Conservation (phyloP, 1,140 invertebrate species). For the Drosophila ananassae region DNA sequence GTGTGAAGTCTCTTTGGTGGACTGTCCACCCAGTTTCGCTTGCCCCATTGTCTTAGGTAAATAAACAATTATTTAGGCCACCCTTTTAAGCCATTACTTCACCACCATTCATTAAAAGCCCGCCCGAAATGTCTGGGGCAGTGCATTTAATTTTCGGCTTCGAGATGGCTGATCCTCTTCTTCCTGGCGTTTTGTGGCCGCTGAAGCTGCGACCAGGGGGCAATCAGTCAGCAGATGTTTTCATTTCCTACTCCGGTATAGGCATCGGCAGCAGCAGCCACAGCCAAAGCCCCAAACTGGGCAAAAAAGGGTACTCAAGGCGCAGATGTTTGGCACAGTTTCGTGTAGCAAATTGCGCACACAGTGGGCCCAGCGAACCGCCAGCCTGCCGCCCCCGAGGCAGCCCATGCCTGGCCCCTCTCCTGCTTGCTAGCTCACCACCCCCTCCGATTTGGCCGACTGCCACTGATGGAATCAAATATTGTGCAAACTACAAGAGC, state of each 20-base stretch:
- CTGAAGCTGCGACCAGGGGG: slow-evolving; percentile 66
- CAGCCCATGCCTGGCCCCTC: slow-evolving; percentile 11
- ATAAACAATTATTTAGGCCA: too few species aligned
- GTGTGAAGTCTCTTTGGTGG: too few species aligned
- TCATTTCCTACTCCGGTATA: slow-evolving; percentile 73
- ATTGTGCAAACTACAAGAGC: slow-evolving; percentile 78
- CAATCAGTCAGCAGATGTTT: slow-evolving; percentile 83
- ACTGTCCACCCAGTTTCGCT: too few species aligned
- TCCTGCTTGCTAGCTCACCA: neutral
- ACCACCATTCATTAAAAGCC: neutral
- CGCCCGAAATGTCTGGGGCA: neutral
- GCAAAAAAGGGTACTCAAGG: slow-evolving; percentile 60
- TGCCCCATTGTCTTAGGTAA: too few species aligned
- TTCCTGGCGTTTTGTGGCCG: slow-evolving; percentile 16
- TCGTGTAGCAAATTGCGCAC: slow-evolving; percentile 80
- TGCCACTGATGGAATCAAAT: slow-evolving; percentile 77
- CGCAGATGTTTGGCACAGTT: slow-evolving; percentile 80
- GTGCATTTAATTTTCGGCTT: slow-evolving; percentile 23
- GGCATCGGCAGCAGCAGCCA: slow-evolving; percentile 1
- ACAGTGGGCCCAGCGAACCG: slow-evolving; percentile 67
- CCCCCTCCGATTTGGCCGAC: neutral
- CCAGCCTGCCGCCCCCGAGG: slow-evolving; percentile 26
- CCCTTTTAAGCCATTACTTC: too few species aligned
- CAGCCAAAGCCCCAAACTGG: slow-evolving; percentile 28
- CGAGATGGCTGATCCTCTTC: neutral